Percentiles rank a stretch among this genome's conserved stretches.
phyloP scores from a whole-genome alignment of 2,113 vertebrate genomes.

The Centropus bengalensis region DNA sequence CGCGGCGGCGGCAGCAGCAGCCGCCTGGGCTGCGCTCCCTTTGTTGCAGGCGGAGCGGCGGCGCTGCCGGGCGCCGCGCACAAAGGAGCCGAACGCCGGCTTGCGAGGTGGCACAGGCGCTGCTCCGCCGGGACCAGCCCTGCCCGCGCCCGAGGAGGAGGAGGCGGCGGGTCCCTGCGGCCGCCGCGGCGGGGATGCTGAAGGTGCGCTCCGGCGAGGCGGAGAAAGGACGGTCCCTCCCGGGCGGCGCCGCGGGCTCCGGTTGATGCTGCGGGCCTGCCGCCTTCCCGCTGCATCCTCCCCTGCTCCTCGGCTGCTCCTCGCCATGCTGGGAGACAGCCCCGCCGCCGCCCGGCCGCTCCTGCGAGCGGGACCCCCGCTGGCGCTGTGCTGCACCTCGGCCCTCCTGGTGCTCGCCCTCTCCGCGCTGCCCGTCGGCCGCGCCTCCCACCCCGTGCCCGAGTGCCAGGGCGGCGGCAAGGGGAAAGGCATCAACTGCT shows the following conservation, averaged over 20 bases:
- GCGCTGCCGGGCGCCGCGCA: constrained; percentile 39
- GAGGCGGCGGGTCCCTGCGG: neutral
- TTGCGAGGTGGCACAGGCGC: too few species aligned
- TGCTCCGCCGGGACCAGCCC: neutral
- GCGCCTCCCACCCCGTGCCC: constrained; percentile 77
- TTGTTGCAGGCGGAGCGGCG: constrained; percentile 63
- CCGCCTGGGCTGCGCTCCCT: constrained; percentile 23
- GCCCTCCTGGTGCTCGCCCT: constrained; percentile 71
- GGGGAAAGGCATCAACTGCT: constrained; percentile 77
- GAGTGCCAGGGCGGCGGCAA: constrained; percentile 73
- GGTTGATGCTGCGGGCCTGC: constrained; percentile 38
- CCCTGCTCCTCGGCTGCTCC: neutral
- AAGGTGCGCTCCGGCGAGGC: neutral
- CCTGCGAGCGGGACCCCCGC: constrained; percentile 33
- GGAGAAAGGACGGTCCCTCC: constrained; percentile 36
- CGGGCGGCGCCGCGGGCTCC: constrained; percentile 27
- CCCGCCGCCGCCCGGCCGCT: neutral
- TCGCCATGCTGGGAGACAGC: constrained; percentile 47
- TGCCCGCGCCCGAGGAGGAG: neutral
- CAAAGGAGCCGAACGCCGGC: neutral
- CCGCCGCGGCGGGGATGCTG: constrained; percentile 14
- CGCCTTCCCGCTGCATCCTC: constrained; percentile 33
- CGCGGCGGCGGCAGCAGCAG: neutral
- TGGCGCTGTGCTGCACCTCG: constrained; percentile 61
- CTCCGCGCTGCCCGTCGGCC: constrained; percentile 62